A percentile compares a stretch with the other conserved stretches of the same genome.
These are phyloP conservation scores for Indicator maculatus DNA, from an alignment of 2,113 vertebrate genomes.

Conservation along the genomic window DNA sequence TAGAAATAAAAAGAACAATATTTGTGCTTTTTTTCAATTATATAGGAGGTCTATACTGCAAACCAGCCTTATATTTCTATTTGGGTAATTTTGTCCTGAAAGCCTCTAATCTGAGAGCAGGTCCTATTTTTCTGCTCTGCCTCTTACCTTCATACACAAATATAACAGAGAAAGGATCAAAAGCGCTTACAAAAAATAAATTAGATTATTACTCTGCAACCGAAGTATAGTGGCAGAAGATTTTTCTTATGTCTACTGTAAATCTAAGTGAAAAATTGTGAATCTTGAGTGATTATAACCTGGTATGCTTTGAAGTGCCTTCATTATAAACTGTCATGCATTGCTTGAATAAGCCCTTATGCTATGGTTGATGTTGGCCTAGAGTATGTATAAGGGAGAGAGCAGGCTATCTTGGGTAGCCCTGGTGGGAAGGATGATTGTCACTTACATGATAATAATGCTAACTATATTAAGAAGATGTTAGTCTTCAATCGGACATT, in stretches of 20 bases:
- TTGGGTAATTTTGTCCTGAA: background rate
- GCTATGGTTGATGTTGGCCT: background rate
- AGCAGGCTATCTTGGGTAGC: background rate
- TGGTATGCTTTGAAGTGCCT: background rate
- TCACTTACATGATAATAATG: background rate
- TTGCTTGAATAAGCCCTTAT: background rate
- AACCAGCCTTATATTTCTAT: background rate
- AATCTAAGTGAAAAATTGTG: background rate
- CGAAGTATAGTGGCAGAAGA: background rate
- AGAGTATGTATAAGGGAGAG: background rate
- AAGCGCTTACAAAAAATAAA: background rate
- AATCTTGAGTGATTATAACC: background rate
- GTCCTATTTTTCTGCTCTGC: background rate
- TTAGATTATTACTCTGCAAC: background rate
- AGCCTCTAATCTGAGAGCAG: background rate
- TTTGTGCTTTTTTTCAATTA: background rate
- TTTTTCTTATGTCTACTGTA: background rate
- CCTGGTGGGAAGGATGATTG: background rate
- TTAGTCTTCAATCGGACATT: background rate
- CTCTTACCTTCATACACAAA: background rate
- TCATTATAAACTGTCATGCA: background rate
- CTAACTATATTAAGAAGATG: background rate
- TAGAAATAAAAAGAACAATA: background rate
- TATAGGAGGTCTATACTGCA: background rate
- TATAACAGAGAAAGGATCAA: background rate